A percentile compares a stretch with the other conserved stretches of the same genome.
phyloP scores from a whole-genome alignment of 2,888 invertebrate genomes.

The Limulus polyphemus region DNA sequence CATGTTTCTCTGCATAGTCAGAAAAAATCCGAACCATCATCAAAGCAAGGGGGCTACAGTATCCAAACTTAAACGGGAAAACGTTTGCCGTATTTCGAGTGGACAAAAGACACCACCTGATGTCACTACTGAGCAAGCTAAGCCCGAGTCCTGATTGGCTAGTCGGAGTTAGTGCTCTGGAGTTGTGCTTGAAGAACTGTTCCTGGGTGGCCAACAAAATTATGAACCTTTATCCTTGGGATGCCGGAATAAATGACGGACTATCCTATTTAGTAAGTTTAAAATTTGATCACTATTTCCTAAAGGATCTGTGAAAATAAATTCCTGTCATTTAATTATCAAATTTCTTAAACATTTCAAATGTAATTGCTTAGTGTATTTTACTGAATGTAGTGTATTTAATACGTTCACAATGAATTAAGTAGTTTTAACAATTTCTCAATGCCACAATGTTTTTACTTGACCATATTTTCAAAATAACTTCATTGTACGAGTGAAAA shows the following conservation, averaged over 20 bases:
- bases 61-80: constrained; percentile 73
- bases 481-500: no score
- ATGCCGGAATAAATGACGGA: constrained; percentile 89
- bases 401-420: no score
- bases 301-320: neutral
- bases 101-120: constrained; percentile 78
- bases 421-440: no score
- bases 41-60: constrained; percentile 83
- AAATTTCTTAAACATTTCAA: neutral
- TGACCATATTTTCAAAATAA: no score
- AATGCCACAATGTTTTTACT: no score
- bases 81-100: constrained; percentile 79
- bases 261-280: constrained; percentile 57
- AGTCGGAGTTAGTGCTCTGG: constrained; percentile 78
- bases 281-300: constrained; percentile 25
- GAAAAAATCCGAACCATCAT: constrained; percentile 55
- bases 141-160: constrained; percentile 98
- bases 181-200: constrained; percentile 78
- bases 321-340: no score
- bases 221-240: constrained; percentile 85
- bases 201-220: constrained; percentile 72
- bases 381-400: neutral
- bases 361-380: neutral
- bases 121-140: constrained; percentile 89
- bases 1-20: constrained; percentile 10